These are phyloP conservation scores for Antechinus flavipes DNA, from an alignment of 2,113 vertebrate genomes.

Conservation along the genomic window DNA sequence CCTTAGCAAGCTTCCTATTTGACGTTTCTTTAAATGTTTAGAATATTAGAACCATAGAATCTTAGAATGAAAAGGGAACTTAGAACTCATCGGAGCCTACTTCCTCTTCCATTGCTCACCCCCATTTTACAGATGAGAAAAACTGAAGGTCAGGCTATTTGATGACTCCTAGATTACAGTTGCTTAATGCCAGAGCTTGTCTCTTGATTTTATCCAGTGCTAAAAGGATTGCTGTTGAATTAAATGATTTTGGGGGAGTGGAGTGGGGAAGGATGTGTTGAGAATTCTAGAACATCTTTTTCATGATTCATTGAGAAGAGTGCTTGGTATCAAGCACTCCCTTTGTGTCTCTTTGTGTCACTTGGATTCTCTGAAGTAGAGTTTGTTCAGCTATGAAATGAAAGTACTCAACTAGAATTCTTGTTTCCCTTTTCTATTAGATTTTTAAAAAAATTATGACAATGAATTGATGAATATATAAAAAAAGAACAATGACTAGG, in stretches of 20 bases:
- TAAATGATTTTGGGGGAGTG: not conserved
- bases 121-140: not conserved
- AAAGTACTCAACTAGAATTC: not conserved
- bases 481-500: not conserved
- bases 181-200: not conserved
- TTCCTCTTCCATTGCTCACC: not conserved
- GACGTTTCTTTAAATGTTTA: constrained; percentile 18
- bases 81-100: not conserved
- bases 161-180: not conserved
- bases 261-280: not conserved
- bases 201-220: not conserved
- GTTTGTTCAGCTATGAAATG: not conserved
- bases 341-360: not conserved
- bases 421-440: not conserved
- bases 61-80: not conserved
- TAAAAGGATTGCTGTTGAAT: not conserved
- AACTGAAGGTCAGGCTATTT: not conserved
- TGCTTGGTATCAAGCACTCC: not conserved
- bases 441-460: not conserved
- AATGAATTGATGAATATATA: not conserved
- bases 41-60: not conserved
- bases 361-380: not conserved
- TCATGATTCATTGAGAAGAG: not conserved
- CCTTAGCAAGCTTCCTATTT: constrained; percentile 14
- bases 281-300: not conserved